Evolutionary conservation across 2,888 invertebrate genomes (phyloP), one percentile per base, ranked within the genome.

Genomic region (Palloptera scutellata): DNA sequence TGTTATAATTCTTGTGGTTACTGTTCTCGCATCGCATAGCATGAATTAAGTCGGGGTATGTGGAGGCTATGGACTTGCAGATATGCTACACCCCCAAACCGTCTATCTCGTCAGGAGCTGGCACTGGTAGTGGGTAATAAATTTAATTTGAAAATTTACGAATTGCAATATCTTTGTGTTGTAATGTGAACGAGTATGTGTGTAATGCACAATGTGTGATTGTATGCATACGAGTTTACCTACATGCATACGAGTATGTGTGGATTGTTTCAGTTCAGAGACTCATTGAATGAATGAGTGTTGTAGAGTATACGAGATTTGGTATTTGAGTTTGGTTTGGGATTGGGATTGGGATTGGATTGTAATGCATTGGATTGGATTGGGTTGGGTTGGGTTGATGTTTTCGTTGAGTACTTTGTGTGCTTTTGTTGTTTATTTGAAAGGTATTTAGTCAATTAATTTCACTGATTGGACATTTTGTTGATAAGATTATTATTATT

Each of bases 1-100:
- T 78, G 79, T 75, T 78, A 81, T 81, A 81, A 77, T 77, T 81
- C 79, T 76, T 82, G 82, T 61, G 81, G 81, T 80, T 78, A 64
- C 60, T 55, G 12, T 45, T 4, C 30, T 30, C 30, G n/a, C n/a
- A 17, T 17, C 17, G 48, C 64, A 17, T 57, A 40, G 51, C 43
- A 20, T 41, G 17, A 19, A 20, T n/a, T n/a, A n/a, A n/a, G n/a
- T n/a, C n/a, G n/a, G 20, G 48, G 19, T 45, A 12, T 10, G 42
- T 42, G 5, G 15, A 51, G 42, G 19, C 4, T n/a, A n/a, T 43
- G 53, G 57, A 10, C 17, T 41, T 62, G 20, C 1, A 19, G 9
- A 6, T 17, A 1, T 40, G 19, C 20, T 19, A 19, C 52, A 57
- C 15, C 45, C 12, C 17, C 10, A 17, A 19, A 60, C 17, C 40